Base-by-base conservation (phyloP, 1,140 invertebrate genomes). In the Panagrolaimus sp. region DNA sequence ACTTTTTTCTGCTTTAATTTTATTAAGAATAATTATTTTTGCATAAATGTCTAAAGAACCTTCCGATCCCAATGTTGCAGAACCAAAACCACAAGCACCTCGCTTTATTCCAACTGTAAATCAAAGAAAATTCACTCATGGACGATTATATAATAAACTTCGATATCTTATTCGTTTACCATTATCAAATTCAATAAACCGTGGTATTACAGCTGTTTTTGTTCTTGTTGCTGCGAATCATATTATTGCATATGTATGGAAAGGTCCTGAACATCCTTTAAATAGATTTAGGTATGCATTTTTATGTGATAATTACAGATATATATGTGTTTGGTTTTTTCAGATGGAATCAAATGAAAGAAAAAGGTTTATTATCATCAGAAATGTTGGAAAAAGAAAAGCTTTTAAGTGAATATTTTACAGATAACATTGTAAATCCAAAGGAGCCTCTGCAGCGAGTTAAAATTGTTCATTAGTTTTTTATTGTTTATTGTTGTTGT, bases 271-370 rank as follows among this genome's bases (percentile, higher is more conserved):
- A 25, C 51, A 57, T 57, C 51, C 51, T 20, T 16, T 57, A 16
- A 57, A 57, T 57, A 20, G 51, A 57, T 57, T 4, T 20, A 57
- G 51, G 51, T 57, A 20, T 25, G 16, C 11, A 8, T 51, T 57
- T 57, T 25, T 1, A 2, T 27, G 0, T 20, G 20, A 13, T 9
- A n/a, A n/a, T 48, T 9, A n/a, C n/a, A n/a, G n/a, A n/a, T 23
- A 57, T 57, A 25, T n/a, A 0, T 4, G 1, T 11, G 1, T 57
- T 57, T 13, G 2, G 11, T 4, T 1, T 9, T 16, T 57, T 57
- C 20, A 57, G 51, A 20, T 57, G 51, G 51, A 57, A 57, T 20
- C 20, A 20, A 57, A 57, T 57, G 51, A 57, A 57, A 57, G 51
- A 20, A 20, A n/a, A 27, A 57, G 51, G 51, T 11, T 14, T 20